Percentiles rank a stretch among this genome's conserved stretches.
Conservation (phyloP, 2,888 invertebrate genomes). For the Drosophila lutescens region DNA sequence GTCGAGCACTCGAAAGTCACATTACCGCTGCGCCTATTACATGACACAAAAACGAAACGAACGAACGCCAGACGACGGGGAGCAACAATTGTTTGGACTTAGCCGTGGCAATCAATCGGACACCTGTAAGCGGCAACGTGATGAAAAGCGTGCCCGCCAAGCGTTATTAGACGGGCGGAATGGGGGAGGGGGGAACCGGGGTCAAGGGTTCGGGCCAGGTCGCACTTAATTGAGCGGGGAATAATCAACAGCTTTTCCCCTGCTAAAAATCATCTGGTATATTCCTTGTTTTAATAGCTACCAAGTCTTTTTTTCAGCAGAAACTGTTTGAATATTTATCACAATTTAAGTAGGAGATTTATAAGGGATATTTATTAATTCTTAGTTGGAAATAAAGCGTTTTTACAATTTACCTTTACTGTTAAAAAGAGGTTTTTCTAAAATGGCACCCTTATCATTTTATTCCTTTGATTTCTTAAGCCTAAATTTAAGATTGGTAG, state of each 20-base stretch:
- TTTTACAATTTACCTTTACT: too few species aligned
- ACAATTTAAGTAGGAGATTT: not conserved
- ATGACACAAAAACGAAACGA: slow-evolving; percentile 34
- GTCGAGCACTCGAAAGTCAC: slow-evolving; percentile 45
- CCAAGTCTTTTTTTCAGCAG: not conserved
- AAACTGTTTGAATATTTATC: not conserved
- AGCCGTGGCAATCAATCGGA: slow-evolving; percentile 38
- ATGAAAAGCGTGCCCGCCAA: slow-evolving; percentile 42
- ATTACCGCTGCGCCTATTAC: slow-evolving; percentile 45
- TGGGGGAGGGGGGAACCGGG: not conserved
- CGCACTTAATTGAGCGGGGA: slow-evolving; percentile 25
- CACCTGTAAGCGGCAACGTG: slow-evolving; percentile 53
- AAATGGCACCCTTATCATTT: too few species aligned
- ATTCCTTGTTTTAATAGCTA: not conserved
- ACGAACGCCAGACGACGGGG: slow-evolving; percentile 25
- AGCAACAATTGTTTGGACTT: slow-evolving; percentile 40
- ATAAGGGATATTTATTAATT: too few species aligned
- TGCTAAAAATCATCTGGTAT: not conserved
- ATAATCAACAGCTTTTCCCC: slow-evolving; percentile 4
- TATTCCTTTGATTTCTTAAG: too few species aligned
- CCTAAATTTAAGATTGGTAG: too few species aligned
- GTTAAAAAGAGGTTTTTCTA: too few species aligned
- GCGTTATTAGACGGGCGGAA: not conserved
- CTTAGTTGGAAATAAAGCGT: too few species aligned
- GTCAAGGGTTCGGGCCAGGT: slow-evolving; percentile 7